These are phyloP conservation scores for Anastatus disparis DNA, from an alignment of 1,140 invertebrate genomes.

Conservation along the genomic window DNA sequence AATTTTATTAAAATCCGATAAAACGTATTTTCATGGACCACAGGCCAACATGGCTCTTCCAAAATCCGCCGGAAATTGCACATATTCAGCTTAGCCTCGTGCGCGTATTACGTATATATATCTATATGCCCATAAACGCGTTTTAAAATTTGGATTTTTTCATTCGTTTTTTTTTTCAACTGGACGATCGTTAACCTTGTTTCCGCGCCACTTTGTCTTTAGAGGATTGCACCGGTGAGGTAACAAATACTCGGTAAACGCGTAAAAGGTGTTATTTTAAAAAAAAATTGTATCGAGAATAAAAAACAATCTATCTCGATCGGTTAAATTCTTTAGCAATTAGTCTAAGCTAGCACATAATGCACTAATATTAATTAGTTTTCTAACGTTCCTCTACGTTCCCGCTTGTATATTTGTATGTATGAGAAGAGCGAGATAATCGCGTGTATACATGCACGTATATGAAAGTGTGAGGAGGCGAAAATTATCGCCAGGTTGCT, in stretches of 20 bases:
- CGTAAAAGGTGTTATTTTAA: not conserved
- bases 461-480: not conserved
- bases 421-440: not conserved
- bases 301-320: not conserved
- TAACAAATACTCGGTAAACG: too few species aligned
- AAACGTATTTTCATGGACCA: too few species aligned
- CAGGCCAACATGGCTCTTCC: too few species aligned
- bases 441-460: too few species aligned
- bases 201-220: conserved; percentile 8
- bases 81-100: too few species aligned
- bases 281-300: not conserved
- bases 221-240: too few species aligned
- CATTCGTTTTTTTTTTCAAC: too few species aligned
- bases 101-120: too few species aligned
- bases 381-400: not conserved
- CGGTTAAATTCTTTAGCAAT: not conserved
- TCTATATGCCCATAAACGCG: too few species aligned
- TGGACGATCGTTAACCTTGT: conserved; percentile 15
- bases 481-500: not conserved
- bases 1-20: too few species aligned
- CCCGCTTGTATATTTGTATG: not conserved
- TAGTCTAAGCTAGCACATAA: conserved; percentile 4
- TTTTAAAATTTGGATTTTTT: too few species aligned
- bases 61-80: too few species aligned
- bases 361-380: conserved; percentile 9